Percentiles rank a stretch among this genome's conserved stretches.
Conservation (phyloP, 1,140 invertebrate species). For the Drosophila kohkoa region DNA sequence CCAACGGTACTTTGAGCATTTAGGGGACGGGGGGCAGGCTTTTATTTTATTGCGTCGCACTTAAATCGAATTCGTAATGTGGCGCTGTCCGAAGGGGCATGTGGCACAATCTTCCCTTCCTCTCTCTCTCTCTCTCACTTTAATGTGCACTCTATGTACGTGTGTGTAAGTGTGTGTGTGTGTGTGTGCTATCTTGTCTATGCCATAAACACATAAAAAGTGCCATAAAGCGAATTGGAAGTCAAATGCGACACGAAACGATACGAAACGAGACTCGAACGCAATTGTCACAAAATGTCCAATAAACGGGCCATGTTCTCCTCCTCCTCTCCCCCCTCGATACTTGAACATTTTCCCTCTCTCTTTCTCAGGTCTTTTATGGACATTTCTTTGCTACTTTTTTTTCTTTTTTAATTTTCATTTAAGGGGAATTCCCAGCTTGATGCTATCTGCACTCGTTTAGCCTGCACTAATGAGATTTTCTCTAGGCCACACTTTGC, state of each 20-base stretch:
- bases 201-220: conserved; percentile 77
- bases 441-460: conserved; percentile 6
- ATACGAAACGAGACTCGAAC: conserved; percentile 30
- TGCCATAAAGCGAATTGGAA: conserved; percentile 81
- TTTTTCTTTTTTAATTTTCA: conserved; percentile 35
- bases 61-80: conserved; percentile 77
- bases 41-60: conserved; percentile 79
- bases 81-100: conserved; percentile 28
- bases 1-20: conserved; percentile 20
- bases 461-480: conserved; percentile 30
- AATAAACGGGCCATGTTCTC: conserved; percentile 59
- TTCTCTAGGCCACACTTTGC: conserved; percentile 7
- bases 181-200: conserved; percentile 62
- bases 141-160: conserved; percentile 19
- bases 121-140: conserved; percentile 17
- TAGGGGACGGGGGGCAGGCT: conserved; percentile 28
- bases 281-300: conserved; percentile 72
- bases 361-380: too few species aligned
- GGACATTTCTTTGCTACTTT: neutral
- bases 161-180: neutral
- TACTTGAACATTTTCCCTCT: conserved; percentile 13
- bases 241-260: conserved; percentile 67
- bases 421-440: conserved; percentile 20
- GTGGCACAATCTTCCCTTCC: neutral
- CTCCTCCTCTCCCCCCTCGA: neutral